Base-by-base conservation (phyloP, 2,888 invertebrate species). In the Hypercompe scribonia region DNA sequence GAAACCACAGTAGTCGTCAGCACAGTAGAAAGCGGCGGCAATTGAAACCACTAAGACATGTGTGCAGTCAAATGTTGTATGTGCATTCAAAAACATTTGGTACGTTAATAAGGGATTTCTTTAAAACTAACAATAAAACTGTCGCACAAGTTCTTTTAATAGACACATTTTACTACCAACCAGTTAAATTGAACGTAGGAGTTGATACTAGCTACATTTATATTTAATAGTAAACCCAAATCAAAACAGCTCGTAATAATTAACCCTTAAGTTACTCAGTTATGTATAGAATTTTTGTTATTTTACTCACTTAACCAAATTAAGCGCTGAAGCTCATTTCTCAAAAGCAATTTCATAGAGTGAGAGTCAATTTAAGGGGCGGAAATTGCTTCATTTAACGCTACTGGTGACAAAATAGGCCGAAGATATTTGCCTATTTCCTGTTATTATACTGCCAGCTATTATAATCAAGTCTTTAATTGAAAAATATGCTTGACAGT, bases 331-430 rank as follows among this genome's bases (percentile, higher is more conserved):
- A 87, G 86, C 86, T 90, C 82, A 88, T 90, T 90, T 87, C 87
- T 85, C 81, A 80, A 86, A 87, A 87, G 87, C 85, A 88, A 89
- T 90, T 90, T 88, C 84, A 87, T 84, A 84, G 85, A 86, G 82
- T 85, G 81, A 84, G 87, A 90, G 89, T 90, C 89, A 90, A 89
- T 92, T 91, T 91, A 88, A 89, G 87, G 86, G 86, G 80, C 86
- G 91, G 89, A 92, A 91, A 92, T 92, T 92, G 90, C 89, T 90
- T 90, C 88, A 89, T 91, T 91, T 88, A 90, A 88, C 88, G 87
- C 86, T 85, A 87, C 84, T 88, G 84, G 87, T 88, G 87, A 90
- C 88, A 87, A 89, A 91, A 89, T 87, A 86, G 85, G 83, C 83
- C 74, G 84, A 81, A 82, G 85, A 84, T 83, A 86, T 86, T 85